Conservation (phyloP, 2,797 vertebrate species). For the Clamator glandarius region DNA sequence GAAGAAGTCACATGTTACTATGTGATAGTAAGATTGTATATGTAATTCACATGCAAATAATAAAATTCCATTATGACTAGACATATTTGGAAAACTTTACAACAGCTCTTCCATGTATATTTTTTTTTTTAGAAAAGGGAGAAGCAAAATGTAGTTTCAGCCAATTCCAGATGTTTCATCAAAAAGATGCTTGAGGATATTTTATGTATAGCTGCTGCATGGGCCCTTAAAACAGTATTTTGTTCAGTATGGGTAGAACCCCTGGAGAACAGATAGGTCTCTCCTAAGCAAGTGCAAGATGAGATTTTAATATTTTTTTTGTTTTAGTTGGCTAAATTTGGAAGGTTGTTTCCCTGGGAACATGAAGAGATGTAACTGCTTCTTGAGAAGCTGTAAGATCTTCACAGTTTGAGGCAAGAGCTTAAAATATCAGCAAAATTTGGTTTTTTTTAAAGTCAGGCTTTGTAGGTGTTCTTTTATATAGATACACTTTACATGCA, state of each 20-base stretch:
- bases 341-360: slow-evolving; percentile 35
- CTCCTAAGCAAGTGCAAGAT: neutral
- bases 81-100: neutral
- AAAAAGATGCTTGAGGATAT: neutral
- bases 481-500: neutral
- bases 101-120: neutral
- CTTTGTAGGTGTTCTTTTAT: neutral
- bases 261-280: neutral
- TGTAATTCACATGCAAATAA: neutral
- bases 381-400: neutral
- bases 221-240: neutral
- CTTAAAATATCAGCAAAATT: slow-evolving; percentile 39
- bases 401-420: neutral
- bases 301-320: neutral
- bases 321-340: slow-evolving; percentile 26
- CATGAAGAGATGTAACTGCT: slow-evolving; percentile 14
- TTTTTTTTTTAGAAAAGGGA: neutral
- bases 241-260: neutral
- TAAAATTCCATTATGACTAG: neutral
- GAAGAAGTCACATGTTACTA: neutral
- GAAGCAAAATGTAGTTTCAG: neutral
- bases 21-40: neutral
- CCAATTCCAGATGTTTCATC: neutral
- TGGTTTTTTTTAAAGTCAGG: neutral
- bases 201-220: neutral